These are phyloP conservation scores for Melanostigma gelatinosum DNA, from an alignment of 2,113 vertebrate species.

Conservation along the genomic window DNA sequence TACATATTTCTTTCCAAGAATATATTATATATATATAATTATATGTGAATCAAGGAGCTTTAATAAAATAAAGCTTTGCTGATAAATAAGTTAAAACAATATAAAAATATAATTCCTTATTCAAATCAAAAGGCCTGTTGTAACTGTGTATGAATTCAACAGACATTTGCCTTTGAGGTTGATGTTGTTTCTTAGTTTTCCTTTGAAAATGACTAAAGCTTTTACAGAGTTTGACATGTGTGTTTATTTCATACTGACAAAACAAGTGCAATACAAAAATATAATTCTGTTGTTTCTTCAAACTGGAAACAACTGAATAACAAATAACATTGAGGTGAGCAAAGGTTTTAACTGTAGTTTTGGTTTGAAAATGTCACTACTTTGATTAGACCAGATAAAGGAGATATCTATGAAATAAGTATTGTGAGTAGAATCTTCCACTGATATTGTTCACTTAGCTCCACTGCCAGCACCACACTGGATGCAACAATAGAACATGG, in stretches of 20 bases:
- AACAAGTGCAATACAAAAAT: slow-evolving; percentile 1
- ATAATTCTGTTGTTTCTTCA: neutral
- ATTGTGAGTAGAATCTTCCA: neutral
- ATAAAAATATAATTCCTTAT: neutral
- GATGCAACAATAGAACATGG: neutral
- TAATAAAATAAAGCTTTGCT: neutral
- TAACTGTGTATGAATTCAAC: neutral
- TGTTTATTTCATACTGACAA: slow-evolving; percentile 41
- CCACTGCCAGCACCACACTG: neutral
- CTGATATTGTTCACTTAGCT: neutral
- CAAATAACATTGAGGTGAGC: neutral
- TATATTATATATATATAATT: too few species aligned
- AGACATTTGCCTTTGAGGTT: neutral
- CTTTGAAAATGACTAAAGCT: slow-evolving; percentile 6
- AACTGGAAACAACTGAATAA: neutral
- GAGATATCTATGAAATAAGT: neutral
- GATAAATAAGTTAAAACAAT: neutral
- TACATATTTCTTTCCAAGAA: neutral
- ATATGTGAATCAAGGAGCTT: neutral
- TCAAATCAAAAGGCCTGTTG: neutral
- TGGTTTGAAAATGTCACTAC: neutral
- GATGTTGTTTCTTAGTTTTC: neutral
- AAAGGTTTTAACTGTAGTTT: neutral
- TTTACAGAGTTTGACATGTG: neutral
- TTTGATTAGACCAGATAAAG: neutral